Base-by-base conservation (phyloP, 2,888 invertebrate genomes). In the Bedellia somnulentella region DNA sequence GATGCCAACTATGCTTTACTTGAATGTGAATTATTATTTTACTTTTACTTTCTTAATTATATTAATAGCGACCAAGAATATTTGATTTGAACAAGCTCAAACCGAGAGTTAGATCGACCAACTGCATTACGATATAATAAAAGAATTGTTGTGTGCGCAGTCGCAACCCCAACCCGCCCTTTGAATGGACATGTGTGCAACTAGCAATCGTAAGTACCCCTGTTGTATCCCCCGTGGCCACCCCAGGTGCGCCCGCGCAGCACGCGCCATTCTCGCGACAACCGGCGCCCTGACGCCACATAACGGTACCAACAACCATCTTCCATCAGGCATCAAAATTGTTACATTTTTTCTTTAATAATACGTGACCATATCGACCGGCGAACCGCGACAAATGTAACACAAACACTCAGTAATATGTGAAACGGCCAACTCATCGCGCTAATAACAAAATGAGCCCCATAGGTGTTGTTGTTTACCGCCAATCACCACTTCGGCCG, bases 381-480 rank as follows among this genome's bases (percentile, higher is more conserved):
- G 35, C 34, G 33, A 37, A 34, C 54, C 59, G 52, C 38, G 46
- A 49, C 57, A 46, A 59, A 62, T 46, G 27, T 34, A 44, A 48
- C 39, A 40, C 46, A 59, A 62, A 59, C 51, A 63, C 42, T 45
- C 13, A 46, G 36, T 50, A 62, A 61, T 56, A 70, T 73, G 73
- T 62, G 49, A 63, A 60, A 63, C 49, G 43, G 33, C 44, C 57
- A 52, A 53, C 41, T 61, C 59, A 60, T 55, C 52, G 30, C 38
- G 39, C 36, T 49, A 5, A 9, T 9, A 9, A 9, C 18, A 57
- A 61, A 61, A 79, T 78, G 79, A 78, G 77, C 51, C 75, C 80
- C 39, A 66, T 81, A 43, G 78, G 79, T 52, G 78, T 80, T 37
- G 80, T 80, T 38, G 77, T 79, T 48, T 78, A 76, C 63, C 79